Percentiles rank a stretch among this genome's conserved stretches.
Evolutionary conservation across 1,140 invertebrate species (phyloP).

Genomic region (Apis florea): DNA sequence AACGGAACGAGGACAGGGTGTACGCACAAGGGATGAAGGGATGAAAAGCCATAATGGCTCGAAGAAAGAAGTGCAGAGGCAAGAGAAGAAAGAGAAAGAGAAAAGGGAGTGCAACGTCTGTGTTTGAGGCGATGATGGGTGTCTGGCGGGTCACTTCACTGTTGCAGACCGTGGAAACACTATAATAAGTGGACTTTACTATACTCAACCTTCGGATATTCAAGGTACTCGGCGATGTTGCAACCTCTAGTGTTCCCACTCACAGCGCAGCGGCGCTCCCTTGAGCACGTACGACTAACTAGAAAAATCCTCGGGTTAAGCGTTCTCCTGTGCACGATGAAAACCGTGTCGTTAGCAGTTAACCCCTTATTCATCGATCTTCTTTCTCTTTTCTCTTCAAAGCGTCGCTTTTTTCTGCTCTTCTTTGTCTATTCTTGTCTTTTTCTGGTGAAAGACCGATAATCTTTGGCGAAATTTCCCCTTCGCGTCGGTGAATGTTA

Average conservation of each 20-base stretch:
- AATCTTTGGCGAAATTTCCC: background rate
- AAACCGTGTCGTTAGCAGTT: constrained; percentile 67
- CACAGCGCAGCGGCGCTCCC: constrained; percentile 21
- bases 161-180: constrained; percentile 63
- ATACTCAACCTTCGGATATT: constrained; percentile 53
- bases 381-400: too few relatives aligned
- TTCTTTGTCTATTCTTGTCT: background rate
- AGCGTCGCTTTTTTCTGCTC: background rate
- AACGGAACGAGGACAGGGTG: background rate
- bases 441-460: background rate
- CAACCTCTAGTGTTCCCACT: constrained; percentile 52
- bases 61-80: background rate
- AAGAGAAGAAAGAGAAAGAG: background rate
- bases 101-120: constrained; percentile 16
- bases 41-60: background rate
- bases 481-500: background rate
- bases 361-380: constrained; percentile 28
- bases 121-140: constrained; percentile 73
- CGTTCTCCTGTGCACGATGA: constrained; percentile 57
- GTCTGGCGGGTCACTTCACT: constrained; percentile 77
- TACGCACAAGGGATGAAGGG: too few relatives aligned
- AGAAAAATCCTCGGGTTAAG: constrained; percentile 64
- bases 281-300: constrained; percentile 67
- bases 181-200: constrained; percentile 59
- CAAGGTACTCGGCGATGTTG: constrained; percentile 34